These are phyloP conservation scores for Nematopogon swammerdamellus DNA, from an alignment of 2,888 invertebrate genomes.

Conservation along the genomic window DNA sequence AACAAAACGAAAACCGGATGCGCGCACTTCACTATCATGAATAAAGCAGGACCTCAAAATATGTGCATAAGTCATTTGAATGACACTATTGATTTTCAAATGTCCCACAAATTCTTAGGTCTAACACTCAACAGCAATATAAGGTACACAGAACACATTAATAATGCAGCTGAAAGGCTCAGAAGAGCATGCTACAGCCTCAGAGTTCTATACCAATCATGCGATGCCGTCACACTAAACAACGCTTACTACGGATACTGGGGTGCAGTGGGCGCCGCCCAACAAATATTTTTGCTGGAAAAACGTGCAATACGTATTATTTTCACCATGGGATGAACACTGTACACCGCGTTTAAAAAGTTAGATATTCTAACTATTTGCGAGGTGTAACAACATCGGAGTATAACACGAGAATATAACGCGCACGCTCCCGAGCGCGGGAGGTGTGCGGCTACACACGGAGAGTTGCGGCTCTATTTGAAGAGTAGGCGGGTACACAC, in stretches of 20 bases:
- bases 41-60: background rate
- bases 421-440: too few species aligned
- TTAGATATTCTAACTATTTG: background rate
- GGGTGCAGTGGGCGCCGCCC: background rate
- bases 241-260: background rate
- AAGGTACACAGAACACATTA: background rate
- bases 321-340: background rate
- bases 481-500: too few species aligned
- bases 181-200: background rate
- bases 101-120: background rate
- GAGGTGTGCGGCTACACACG: too few species aligned
- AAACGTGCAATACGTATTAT: background rate
- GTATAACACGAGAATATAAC: too few species aligned
- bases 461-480: too few species aligned
- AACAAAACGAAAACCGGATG: background rate
- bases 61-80: background rate
- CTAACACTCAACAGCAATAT: background rate
- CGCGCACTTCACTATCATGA: background rate
- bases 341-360: background rate
- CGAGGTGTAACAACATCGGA: conserved; percentile 12
- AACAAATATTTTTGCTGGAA: background rate
- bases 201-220: background rate
- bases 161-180: background rate
- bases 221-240: background rate
- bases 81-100: background rate